phyloP scores from a whole-genome alignment of 2,888 invertebrate genomes.

The Gymnocheta viridis region DNA sequence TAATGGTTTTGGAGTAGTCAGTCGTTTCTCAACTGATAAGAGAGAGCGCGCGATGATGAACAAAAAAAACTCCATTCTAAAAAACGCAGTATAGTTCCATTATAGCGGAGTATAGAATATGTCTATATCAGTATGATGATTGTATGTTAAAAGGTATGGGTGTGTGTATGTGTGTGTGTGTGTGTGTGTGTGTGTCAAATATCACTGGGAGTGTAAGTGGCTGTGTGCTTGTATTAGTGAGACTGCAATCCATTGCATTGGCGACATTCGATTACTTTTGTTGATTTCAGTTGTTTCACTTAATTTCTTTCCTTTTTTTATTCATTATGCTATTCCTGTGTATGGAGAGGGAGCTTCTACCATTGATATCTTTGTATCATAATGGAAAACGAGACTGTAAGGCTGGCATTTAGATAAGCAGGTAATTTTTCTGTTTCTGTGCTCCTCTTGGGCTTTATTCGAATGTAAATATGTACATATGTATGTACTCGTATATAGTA shows the following conservation, averaged over 20 bases:
- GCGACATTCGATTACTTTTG: slow-evolving; percentile 78
- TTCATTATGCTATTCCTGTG: slow-evolving; percentile 68
- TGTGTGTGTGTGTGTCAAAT: slow-evolving; percentile 31
- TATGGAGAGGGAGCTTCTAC: slow-evolving; percentile 55
- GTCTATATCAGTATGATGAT: slow-evolving; percentile 53
- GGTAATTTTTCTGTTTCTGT: slow-evolving; percentile 70
- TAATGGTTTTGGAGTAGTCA: slow-evolving; percentile 62
- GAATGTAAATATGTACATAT: no score
- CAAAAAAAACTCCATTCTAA: slow-evolving; percentile 30
- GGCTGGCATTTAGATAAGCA: slow-evolving; percentile 82
- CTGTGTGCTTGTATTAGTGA: slow-evolving; percentile 56
- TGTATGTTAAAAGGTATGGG: slow-evolving; percentile 38
- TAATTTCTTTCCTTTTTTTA: slow-evolving; percentile 48
- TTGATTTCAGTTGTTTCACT: slow-evolving; percentile 73
- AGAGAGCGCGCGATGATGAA: slow-evolving; percentile 46
- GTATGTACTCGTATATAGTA: slow-evolving; percentile 6
- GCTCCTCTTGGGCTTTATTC: slow-evolving; percentile 13
- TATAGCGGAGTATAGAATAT: slow-evolving; percentile 36
- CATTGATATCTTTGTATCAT: slow-evolving; percentile 81
- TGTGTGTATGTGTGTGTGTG: slow-evolving; percentile 36
- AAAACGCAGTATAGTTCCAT: neutral
- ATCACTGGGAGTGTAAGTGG: slow-evolving; percentile 2
- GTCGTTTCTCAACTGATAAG: slow-evolving; percentile 68
- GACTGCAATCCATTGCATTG: slow-evolving; percentile 74
- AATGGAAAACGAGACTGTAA: slow-evolving; percentile 83